Evolutionary conservation across 2,797 vertebrate species (phyloP).

Genomic region (Pteropus rufus): DNA sequence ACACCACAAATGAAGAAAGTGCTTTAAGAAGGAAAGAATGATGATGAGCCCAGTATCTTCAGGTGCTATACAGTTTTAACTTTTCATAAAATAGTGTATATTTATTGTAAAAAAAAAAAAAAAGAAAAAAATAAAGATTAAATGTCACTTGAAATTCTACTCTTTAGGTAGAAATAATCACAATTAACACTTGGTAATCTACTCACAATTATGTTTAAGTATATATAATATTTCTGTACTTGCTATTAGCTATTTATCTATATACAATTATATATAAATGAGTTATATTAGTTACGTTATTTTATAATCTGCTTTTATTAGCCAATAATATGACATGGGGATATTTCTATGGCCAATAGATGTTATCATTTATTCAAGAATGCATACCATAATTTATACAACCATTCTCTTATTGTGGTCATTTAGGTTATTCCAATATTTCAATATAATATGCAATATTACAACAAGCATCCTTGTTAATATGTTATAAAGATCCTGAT

Average conservation of each 20-base stretch:
- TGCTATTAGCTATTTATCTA: not conserved
- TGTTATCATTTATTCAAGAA: not conserved
- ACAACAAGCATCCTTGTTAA: not conserved
- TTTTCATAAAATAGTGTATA: not conserved
- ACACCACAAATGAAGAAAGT: not conserved
- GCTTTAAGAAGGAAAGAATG: not conserved
- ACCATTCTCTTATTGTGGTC: not conserved
- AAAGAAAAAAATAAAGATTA: not conserved
- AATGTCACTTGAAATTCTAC: constrained; percentile 13
- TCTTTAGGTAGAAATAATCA: not conserved
- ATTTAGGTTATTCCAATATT: not conserved
- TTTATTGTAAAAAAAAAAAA: not conserved
- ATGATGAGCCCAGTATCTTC: not conserved
- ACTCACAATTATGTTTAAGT: not conserved
- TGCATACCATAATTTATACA: not conserved
- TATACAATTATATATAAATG: not conserved
- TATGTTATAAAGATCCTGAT: not conserved
- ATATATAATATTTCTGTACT: not conserved
- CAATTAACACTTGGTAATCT: not conserved
- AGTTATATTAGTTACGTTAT: not conserved
- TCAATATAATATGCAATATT: not conserved
- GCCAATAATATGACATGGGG: not conserved
- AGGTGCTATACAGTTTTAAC: not conserved
- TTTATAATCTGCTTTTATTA: not conserved
- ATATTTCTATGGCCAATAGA: not conserved